Evolutionary conservation across 92 coral and sea anemone genomes (phyloP).

Genomic region (Palythoa caribaeorum): DNA sequence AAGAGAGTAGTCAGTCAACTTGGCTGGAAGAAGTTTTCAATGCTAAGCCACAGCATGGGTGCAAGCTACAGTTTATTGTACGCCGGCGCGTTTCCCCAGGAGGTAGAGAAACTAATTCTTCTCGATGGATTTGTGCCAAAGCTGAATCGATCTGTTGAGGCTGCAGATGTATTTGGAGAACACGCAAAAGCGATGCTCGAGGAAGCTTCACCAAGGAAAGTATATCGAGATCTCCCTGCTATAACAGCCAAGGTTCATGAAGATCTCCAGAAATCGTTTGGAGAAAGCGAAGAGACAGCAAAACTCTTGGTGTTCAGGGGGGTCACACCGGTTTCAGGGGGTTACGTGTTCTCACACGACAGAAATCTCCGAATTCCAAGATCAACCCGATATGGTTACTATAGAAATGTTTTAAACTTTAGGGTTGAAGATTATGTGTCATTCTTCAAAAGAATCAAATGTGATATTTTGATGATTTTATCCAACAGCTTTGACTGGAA

Average conservation of each 20-base stretch:
- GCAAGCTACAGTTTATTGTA: slow-evolving; percentile 62
- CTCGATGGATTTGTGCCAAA: slow-evolving; percentile 46
- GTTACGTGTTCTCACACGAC: slow-evolving; percentile 14
- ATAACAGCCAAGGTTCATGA: slow-evolving; percentile 16
- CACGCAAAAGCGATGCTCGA: slow-evolving; percentile 32
- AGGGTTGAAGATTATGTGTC: slow-evolving; percentile 24
- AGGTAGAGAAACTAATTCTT: slow-evolving; percentile 58
- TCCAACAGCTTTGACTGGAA: too few species aligned
- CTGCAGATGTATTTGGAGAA: slow-evolving; percentile 9
- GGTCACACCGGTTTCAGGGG: not conserved
- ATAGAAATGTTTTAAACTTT: not conserved
- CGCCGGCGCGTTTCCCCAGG: slow-evolving; percentile 76
- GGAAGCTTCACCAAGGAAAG: not conserved
- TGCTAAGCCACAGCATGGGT: slow-evolving; percentile 82
- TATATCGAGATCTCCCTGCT: slow-evolving; percentile 12
- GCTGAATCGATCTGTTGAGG: not conserved
- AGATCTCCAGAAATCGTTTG: not conserved
- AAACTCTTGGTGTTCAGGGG: slow-evolving; percentile 19
- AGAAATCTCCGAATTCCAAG: not conserved
- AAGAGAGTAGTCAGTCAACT: slow-evolving; percentile 73
- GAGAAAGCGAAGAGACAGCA: slow-evolving; percentile 4
- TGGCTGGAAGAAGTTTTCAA: slow-evolving; percentile 74
- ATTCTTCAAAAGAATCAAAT: slow-evolving; percentile 27
- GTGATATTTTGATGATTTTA: not conserved
- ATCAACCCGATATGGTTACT: not conserved